Evolutionary conservation across 2,113 vertebrate species (phyloP).

Genomic region (Hyla sarda): DNA sequence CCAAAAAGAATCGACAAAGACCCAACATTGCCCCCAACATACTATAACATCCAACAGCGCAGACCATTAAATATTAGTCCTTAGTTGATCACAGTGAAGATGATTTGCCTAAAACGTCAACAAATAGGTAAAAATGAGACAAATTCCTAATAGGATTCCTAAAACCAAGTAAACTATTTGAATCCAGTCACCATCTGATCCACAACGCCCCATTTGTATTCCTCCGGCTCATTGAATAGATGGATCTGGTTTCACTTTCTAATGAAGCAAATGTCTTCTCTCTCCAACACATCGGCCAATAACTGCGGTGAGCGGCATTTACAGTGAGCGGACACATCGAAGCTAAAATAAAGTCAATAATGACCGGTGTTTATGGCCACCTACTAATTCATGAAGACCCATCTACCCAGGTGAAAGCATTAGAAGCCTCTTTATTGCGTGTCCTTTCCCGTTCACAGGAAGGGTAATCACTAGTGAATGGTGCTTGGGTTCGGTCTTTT

Average conservation of each 20-base stretch:
- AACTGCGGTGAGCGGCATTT: slow-evolving; percentile 34
- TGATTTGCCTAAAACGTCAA: neutral
- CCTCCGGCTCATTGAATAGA: slow-evolving; percentile 14
- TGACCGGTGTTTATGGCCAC: slow-evolving; percentile 31
- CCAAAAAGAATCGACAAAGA: too few species aligned
- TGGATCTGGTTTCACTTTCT: slow-evolving; percentile 20
- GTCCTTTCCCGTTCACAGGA: neutral
- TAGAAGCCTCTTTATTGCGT: neutral
- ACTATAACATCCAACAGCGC: too few species aligned
- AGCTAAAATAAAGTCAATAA: slow-evolving; percentile 44
- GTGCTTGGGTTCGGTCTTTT: neutral
- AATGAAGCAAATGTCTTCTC: neutral
- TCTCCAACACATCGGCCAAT: neutral
- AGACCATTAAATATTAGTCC: neutral
- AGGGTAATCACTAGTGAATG: neutral
- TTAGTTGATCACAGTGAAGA: neutral
- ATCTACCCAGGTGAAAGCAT: slow-evolving; percentile 11
- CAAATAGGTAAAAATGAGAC: neutral
- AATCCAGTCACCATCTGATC: neutral
- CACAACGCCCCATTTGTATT: neutral
- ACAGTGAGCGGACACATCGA: slow-evolving; percentile 10
- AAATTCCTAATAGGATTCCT: neutral
- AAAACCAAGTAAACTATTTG: neutral
- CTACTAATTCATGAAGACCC: slow-evolving; percentile 3
- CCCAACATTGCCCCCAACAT: too few species aligned